These are phyloP conservation scores for Orthosia gracilis DNA, from an alignment of 2,888 invertebrate species.

Conservation along the genomic window DNA sequence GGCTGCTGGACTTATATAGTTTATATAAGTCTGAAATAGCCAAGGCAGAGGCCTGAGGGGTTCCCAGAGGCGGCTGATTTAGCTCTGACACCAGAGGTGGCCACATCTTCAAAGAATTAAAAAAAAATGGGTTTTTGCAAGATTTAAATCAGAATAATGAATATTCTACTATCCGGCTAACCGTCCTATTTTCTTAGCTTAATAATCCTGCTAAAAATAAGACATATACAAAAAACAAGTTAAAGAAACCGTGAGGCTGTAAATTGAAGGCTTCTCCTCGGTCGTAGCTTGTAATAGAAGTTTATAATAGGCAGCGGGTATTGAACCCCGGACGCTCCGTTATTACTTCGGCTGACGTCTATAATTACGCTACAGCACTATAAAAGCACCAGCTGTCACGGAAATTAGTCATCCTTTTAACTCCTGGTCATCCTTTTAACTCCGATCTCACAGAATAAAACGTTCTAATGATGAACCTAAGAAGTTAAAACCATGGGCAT, in stretches of 20 bases:
- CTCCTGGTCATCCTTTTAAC: constrained; percentile 20
- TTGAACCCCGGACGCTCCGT: constrained; percentile 68
- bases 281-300: constrained; percentile 62
- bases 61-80: too few species aligned
- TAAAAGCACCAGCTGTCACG: constrained; percentile 38
- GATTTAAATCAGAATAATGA: constrained; percentile 12
- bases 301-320: constrained; percentile 66
- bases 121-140: not conserved
- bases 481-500: not conserved
- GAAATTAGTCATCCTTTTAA: constrained; percentile 30
- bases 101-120: too few species aligned
- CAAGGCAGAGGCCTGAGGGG: too few species aligned
- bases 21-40: too few species aligned
- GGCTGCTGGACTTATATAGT: too few species aligned
- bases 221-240: constrained; percentile 57
- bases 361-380: constrained; percentile 64
- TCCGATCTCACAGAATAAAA: not conserved
- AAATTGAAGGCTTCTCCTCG: constrained; percentile 65
- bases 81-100: too few species aligned
- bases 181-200: constrained; percentile 5
- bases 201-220: constrained; percentile 35
- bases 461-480: too few species aligned
- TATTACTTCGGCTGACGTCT: constrained; percentile 61
- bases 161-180: not conserved
- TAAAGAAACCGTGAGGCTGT: constrained; percentile 60